These are phyloP conservation scores for Petrocephalus sullivani DNA, from an alignment of 2,797 vertebrate genomes.

Conservation along the genomic window DNA sequence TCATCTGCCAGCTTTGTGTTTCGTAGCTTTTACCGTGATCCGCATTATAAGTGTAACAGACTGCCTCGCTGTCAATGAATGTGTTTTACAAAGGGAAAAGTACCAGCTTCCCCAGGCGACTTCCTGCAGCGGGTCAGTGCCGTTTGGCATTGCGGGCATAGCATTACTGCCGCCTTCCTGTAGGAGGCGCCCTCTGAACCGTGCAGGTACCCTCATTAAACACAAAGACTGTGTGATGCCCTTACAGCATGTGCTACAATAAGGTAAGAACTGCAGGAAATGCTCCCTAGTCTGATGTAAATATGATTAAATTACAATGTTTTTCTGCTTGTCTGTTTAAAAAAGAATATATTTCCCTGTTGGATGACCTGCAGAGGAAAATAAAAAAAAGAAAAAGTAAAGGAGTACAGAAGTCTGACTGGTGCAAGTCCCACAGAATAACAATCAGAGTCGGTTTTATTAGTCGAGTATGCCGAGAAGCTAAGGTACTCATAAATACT, in stretches of 20 bases:
- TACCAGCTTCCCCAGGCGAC: background rate
- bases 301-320: background rate
- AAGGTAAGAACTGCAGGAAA: background rate
- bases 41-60: background rate
- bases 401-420: background rate
- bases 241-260: background rate
- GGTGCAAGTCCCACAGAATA: background rate
- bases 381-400: background rate
- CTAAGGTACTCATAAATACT: too few species aligned
- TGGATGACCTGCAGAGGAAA: background rate
- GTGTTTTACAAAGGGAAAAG: background rate
- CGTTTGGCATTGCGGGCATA: background rate
- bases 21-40: background rate
- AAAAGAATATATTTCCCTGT: background rate
- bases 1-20: background rate
- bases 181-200: too few species aligned
- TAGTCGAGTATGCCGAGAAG: too few species aligned
- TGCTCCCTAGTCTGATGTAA: background rate
- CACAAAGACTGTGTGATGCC: background rate
- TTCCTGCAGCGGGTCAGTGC: background rate
- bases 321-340: background rate
- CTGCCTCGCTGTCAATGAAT: background rate
- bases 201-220: background rate
- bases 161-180: background rate
- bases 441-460: too few species aligned